Evolutionary conservation across 2,888 invertebrate species (phyloP), one percentile per base, ranked within the genome.

Genomic region (Latrodectus hesperus): DNA sequence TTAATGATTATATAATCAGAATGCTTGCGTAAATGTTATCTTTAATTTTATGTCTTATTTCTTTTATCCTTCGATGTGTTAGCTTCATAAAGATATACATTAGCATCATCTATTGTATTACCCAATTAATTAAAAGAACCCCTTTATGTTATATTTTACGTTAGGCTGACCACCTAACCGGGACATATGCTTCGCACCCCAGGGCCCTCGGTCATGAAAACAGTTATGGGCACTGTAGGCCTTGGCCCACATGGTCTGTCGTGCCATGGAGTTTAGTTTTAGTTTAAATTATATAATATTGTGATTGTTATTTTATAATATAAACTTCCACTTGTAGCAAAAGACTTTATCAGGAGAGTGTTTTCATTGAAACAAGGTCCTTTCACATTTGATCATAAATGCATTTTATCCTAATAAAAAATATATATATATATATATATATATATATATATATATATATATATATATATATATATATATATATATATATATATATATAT

Each of bases 371-470:
- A 64, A n/a, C 80, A 80, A 38, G 80, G 72, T 6, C 72, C 17
- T 52, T 64, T 80, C n/a, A 80, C 80, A 17, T 38, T 51, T 6
- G 80, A 80, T 72, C 72, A 49, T 17, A 80, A 64, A 80, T 80
- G 72, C 26, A 80, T 52, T 60, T 72, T 71, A 22, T 80, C 80
- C 80, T 80, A 22, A 38, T 55, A 68, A 51, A 38, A 38, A 76
- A 74, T 11, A 74, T 38, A 51, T 26, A 51, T 22, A 22, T 10
- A 67, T n/a, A 9, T 8, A n/a, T n/a, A n/a, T n/a, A n/a, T n/a
- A n/a, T n/a, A n/a, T n/a, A n/a, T n/a, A n/a, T n/a, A n/a, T n/a
- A n/a, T n/a, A n/a, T n/a, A n/a, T n/a, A n/a, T n/a, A n/a, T n/a
- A n/a, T n/a, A n/a, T n/a, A n/a, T n/a, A n/a, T n/a, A n/a, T n/a